Evolutionary conservation across 1,140 invertebrate species (phyloP).

Genomic region (Dinoponera quadriceps): DNA sequence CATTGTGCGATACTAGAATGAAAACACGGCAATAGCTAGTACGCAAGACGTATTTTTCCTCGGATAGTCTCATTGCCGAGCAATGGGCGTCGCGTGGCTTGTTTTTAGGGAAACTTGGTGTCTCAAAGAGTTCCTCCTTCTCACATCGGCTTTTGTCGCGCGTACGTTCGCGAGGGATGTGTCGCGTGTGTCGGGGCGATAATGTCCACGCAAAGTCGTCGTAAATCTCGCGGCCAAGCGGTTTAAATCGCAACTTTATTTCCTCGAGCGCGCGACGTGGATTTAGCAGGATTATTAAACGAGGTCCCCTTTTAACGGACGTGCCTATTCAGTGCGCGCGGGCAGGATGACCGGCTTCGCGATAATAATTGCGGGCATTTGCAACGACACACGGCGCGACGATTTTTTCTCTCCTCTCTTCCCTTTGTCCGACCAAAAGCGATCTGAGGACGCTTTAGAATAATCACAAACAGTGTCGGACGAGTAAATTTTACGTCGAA

Average conservation of each 20-base stretch:
- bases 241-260: slow-evolving; percentile 56
- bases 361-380: background rate
- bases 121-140: background rate
- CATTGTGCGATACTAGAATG: no score
- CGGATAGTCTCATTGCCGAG: background rate
- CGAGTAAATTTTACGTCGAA: no score
- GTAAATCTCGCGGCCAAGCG: slow-evolving; percentile 52
- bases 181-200: slow-evolving; percentile 33
- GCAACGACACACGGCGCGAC: background rate
- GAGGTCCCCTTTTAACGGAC: slow-evolving; percentile 16
- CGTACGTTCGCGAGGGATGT: slow-evolving; percentile 21
- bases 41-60: no score
- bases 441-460: no score
- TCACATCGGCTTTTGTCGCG: background rate
- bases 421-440: no score
- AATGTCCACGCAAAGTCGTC: slow-evolving; percentile 28
- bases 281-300: slow-evolving; percentile 43
- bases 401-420: no score
- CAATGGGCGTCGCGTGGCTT: slow-evolving; percentile 1
- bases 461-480: no score
- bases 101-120: slow-evolving; percentile 27
- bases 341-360: background rate
- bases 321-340: background rate
- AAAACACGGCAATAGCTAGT: no score
- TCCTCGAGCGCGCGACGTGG: background rate